Conservation (phyloP, 2,888 invertebrate genomes). For the Eupithecia pulchellata region DNA sequence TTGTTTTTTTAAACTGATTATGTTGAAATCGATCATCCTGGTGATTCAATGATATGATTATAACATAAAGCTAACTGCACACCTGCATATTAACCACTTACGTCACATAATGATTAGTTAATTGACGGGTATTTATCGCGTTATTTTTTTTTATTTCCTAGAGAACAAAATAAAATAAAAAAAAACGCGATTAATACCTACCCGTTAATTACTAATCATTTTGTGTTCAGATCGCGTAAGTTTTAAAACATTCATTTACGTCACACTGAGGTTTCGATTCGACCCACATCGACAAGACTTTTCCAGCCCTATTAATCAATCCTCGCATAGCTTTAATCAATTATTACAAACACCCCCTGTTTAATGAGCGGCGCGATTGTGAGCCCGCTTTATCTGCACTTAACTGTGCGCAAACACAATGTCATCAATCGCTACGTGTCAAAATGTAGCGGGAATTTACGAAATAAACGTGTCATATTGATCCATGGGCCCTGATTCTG, state of each 20-base stretch:
- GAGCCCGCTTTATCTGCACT: slow-evolving; percentile 58
- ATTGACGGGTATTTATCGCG: too few species aligned
- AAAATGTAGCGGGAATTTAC: slow-evolving; percentile 29
- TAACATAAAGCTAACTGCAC: background rate
- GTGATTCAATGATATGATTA: background rate
- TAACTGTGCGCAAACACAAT: slow-evolving; percentile 45
- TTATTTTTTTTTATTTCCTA: too few species aligned
- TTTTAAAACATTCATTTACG: background rate
- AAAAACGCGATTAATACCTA: too few species aligned
- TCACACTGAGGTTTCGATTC: background rate
- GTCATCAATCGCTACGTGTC: slow-evolving; percentile 34
- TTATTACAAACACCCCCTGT: slow-evolving; percentile 67
- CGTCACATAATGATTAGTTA: too few species aligned
- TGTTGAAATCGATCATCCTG: background rate
- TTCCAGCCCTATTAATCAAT: slow-evolving; percentile 36
- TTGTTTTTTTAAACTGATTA: too few species aligned
- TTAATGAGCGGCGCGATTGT: slow-evolving; percentile 61
- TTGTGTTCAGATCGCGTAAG: too few species aligned
- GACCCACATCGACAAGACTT: slow-evolving; percentile 19
- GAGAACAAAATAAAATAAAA: too few species aligned
- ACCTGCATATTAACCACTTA: background rate
- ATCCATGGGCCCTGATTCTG: background rate
- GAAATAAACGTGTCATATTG: slow-evolving; percentile 18
- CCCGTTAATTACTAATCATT: too few species aligned
- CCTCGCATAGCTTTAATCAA: slow-evolving; percentile 63